These are phyloP conservation scores for Proteles cristata DNA, from an alignment of 2,113 vertebrate genomes.

Conservation along the genomic window DNA sequence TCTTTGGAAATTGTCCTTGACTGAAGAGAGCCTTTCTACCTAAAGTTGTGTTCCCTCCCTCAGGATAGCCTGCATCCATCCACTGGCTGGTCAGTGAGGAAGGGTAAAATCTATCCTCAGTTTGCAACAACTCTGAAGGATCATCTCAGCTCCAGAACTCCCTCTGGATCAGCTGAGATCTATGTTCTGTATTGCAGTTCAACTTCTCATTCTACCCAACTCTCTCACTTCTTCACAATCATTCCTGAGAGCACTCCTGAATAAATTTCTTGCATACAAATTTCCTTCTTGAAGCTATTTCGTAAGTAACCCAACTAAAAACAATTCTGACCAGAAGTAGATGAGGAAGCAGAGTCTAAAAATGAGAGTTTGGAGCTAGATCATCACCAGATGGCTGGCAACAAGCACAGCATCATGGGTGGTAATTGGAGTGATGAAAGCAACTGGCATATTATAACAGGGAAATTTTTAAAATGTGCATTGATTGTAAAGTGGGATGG, in stretches of 20 bases:
- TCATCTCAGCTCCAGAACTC: neutral
- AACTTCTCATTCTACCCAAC: neutral
- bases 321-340: neutral
- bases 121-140: neutral
- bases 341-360: slow-evolving; percentile 45
- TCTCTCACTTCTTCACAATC: neutral
- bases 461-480: neutral
- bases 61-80: neutral
- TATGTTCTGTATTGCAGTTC: neutral
- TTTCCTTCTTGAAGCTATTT: slow-evolving; percentile 6
- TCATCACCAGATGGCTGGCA: slow-evolving; percentile 16
- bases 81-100: neutral
- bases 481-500: slow-evolving; percentile 34
- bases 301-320: neutral
- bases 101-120: neutral
- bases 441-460: neutral
- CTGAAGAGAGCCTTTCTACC: neutral
- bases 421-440: slow-evolving; percentile 10
- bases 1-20: neutral
- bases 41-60: neutral
- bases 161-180: neutral
- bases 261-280: neutral
- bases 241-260: neutral
- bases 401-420: slow-evolving; percentile 20
- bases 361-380: neutral